Evolutionary conservation across 2,888 invertebrate species (phyloP), one percentile per base, ranked within the genome.

Genomic region (Yponomeuta malinellus): DNA sequence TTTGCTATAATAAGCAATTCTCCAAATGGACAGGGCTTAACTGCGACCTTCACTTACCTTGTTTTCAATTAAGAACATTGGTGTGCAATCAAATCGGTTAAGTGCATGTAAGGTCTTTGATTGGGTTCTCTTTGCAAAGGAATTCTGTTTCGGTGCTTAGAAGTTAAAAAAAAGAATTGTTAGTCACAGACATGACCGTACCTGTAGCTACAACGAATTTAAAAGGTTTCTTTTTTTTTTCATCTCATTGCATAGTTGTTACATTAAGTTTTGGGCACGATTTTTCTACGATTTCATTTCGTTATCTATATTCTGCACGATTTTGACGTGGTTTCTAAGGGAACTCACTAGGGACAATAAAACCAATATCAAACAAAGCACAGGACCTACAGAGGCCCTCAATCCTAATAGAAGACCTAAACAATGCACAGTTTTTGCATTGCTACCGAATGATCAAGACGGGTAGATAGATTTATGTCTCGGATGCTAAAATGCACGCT

Each of bases 31-130:
- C 43, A 43, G 43, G 43, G 43, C 43, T 43, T 43, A 43, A 43
- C 43, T 43, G 43, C 23, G 48, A 48, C 68, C 48, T 68, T 68
- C 68, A 33, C 33, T n/a, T 48, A 43, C 37, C 23, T 43, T 23
- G 66, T 66, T 33, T 66, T 37, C 66, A 66, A 66, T 66, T 66
- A 66, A 66, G 66, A 66, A 66, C 15, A n/a, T 68, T 68, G 43
- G 23, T 48, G 68, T 43, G 65, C n/a, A 33, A 43, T 31, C 68
- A 9, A 48, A 68, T 48, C 68, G 48, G 67, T 48, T 68, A 68
- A 68, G 48, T 43, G 68, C 68, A 48, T 68, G 68, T 68, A 68
- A 68, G 68, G 68, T 68, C 68, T 68, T 68, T 23, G 23, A 48
- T 68, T n/a, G 48, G 68, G 65, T 65, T 15, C 65, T 65, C 43